Evolutionary conservation across 2,888 invertebrate genomes (phyloP).

Genomic region (Sinodicranocentrus sp.): DNA sequence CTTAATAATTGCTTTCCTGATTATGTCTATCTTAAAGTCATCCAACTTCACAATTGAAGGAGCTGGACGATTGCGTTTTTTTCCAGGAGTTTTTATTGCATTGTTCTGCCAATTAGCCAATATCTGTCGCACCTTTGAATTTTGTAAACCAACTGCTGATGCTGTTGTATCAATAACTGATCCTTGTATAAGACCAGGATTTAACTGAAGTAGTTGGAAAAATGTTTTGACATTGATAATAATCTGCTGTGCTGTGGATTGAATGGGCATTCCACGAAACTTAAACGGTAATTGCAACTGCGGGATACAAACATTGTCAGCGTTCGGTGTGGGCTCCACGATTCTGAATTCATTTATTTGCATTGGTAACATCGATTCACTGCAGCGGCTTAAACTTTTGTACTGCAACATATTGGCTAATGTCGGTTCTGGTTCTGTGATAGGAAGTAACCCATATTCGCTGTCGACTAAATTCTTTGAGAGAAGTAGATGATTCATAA

Average conservation of each 20-base stretch:
- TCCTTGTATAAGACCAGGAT: not conserved
- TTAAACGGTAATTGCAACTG: no score
- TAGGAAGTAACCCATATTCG: not conserved
- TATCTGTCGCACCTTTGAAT: not conserved
- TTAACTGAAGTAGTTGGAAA: not conserved
- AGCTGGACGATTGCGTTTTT: not conserved
- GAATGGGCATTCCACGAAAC: not conserved
- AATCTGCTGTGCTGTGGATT: constrained; percentile 1
- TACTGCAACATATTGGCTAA: not conserved
- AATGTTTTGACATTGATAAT: not conserved
- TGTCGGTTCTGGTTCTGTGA: not conserved
- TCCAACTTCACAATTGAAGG: constrained; percentile 1
- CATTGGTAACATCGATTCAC: not conserved
- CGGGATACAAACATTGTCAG: not conserved
- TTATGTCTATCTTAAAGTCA: not conserved
- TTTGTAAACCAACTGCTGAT: not conserved
- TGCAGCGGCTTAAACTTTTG: not conserved
- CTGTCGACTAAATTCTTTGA: no score
- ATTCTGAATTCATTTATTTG: not conserved
- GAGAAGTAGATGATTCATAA: no score
- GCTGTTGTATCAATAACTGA: not conserved
- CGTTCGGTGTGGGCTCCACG: not conserved
- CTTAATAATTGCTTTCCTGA: not conserved
- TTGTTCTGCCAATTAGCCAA: not conserved
- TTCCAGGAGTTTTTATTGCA: constrained; percentile 19